Percentiles rank a stretch among this genome's conserved stretches.
Conservation (phyloP, 2,797 vertebrate genomes). For the Passerculus sandwichensis region DNA sequence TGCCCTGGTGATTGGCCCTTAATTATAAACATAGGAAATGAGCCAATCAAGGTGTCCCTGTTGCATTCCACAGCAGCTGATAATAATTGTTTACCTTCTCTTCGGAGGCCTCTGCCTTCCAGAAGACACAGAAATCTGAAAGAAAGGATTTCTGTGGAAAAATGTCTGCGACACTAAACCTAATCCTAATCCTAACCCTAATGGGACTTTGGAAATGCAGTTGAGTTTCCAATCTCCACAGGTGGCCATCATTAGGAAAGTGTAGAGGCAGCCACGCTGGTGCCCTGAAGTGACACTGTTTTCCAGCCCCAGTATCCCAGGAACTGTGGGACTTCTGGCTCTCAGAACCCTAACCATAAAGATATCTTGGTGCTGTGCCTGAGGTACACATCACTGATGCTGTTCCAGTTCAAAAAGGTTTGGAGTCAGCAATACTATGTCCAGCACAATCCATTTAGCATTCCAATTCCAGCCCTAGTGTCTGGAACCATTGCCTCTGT, state of each 20-base stretch:
- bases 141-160: too few species aligned
- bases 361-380: too few species aligned
- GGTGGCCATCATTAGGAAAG: neutral
- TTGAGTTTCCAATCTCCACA: neutral
- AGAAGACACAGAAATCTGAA: too few species aligned
- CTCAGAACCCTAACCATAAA: neutral
- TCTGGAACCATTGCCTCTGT: neutral
- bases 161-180: too few species aligned
- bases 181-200: neutral
- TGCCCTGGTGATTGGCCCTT: too few species aligned
- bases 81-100: too few species aligned
- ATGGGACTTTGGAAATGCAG: neutral
- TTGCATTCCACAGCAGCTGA: too few species aligned
- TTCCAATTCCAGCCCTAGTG: too few species aligned
- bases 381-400: accelerated
- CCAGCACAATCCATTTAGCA: neutral
- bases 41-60: too few species aligned
- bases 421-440: neutral
- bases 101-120: too few species aligned
- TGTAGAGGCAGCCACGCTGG: neutral
- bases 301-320: neutral
- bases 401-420: neutral
- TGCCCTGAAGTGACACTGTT: neutral
- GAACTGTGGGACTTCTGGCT: neutral
- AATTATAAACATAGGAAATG: too few species aligned